Evolutionary conservation across 1,140 invertebrate genomes (phyloP).

Genomic region (Drosophila equinoxialis): DNA sequence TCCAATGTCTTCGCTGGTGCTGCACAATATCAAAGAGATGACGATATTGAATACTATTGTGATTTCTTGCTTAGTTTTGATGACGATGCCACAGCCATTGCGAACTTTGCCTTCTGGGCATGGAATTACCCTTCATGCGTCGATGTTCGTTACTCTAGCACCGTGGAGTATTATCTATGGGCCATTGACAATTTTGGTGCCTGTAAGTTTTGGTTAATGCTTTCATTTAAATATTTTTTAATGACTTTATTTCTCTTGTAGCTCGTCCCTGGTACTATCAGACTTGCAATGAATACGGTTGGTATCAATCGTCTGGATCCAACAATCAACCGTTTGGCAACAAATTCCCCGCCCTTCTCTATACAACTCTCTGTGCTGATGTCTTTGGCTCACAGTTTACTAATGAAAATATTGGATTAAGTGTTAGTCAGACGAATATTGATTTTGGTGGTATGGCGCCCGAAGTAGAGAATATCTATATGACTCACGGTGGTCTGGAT

Average conservation of each 20-base stretch:
- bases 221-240: not conserved
- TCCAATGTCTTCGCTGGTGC: conserved; percentile 70
- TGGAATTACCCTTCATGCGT: conserved; percentile 46
- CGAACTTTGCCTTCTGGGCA: conserved; percentile 62
- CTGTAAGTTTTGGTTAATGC: conserved; percentile 46
- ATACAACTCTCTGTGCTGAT: conserved; percentile 87
- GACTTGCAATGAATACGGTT: conserved; percentile 93
- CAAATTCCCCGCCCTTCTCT: conserved; percentile 86
- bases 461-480: conserved; percentile 86
- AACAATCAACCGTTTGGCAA: conserved; percentile 87
- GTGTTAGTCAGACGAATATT: conserved; percentile 85
- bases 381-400: conserved; percentile 86
- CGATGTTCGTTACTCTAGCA: conserved; percentile 58
- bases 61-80: conserved; percentile 53
- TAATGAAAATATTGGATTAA: conserved; percentile 82
- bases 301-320: conserved; percentile 89
- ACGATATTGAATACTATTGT: conserved; percentile 60
- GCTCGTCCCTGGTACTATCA: conserved; percentile 91
- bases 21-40: conserved; percentile 67
- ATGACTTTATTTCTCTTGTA: conserved; percentile 10
- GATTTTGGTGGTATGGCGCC: conserved; percentile 86
- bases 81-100: conserved; percentile 64
- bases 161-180: conserved; percentile 56
- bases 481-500: conserved; percentile 86
- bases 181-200: conserved; percentile 42